These are phyloP conservation scores for Nephrocerus scutellatus DNA, from an alignment of 2,888 invertebrate species.

Conservation along the genomic window DNA sequence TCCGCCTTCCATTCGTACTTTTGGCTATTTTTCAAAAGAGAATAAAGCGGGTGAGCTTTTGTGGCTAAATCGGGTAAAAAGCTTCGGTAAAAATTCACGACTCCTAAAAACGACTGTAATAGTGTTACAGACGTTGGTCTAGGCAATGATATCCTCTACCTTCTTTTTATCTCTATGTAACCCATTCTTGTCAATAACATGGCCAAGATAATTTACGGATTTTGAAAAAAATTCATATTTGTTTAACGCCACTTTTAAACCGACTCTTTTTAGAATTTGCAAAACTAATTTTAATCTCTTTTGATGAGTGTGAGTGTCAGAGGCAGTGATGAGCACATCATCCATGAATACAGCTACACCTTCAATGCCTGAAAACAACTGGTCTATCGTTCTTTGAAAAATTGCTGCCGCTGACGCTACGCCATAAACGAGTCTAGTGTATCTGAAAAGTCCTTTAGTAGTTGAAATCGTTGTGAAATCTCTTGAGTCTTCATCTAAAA, in stretches of 20 bases:
- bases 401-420: conserved; percentile 36
- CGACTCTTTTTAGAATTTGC: conserved; percentile 10
- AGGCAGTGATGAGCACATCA: conserved; percentile 29
- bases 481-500: conserved; percentile 26
- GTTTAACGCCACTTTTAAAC: conserved; percentile 24
- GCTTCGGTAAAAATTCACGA: no score
- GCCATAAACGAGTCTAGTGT: conserved; percentile 29
- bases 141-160: no score
- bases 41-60: no score
- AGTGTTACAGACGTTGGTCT: no score
- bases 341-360: conserved; percentile 18
- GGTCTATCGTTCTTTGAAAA: conserved; percentile 33
- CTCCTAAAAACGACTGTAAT: no score
- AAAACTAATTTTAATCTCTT: conserved; percentile 25
- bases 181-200: neutral
- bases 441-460: conserved; percentile 19
- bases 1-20: no score
- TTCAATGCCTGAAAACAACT: conserved; percentile 23
- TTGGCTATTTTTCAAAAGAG: no score
- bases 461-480: conserved; percentile 26
- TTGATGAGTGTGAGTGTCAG: conserved; percentile 1
- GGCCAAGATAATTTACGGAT: conserved; percentile 27
- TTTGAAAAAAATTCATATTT: conserved; percentile 2
- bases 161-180: no score
- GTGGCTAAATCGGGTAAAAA: no score